A percentile compares a stretch with the other conserved stretches of the same genome.
Evolutionary conservation across 2,888 invertebrate genomes (phyloP).

Genomic region (Agriotes lineatus): DNA sequence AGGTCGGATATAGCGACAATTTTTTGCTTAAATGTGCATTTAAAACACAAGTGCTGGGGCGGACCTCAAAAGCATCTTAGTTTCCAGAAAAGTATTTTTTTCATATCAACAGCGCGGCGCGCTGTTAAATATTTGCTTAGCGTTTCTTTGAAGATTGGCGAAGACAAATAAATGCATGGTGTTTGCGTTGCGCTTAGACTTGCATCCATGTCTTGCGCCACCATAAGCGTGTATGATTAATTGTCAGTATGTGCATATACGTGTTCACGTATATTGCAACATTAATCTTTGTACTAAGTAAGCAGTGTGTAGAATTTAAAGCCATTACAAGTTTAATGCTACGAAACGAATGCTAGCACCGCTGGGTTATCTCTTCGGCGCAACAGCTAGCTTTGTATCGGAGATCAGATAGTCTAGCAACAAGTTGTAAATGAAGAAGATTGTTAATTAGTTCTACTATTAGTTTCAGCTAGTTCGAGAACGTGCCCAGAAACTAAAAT

Average conservation of each 20-base stretch:
- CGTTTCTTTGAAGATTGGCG: background rate
- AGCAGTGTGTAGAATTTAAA: conserved; percentile 4
- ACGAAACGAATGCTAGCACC: background rate
- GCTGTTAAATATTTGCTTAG: conserved; percentile 7
- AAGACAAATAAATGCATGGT: background rate
- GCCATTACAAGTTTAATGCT: conserved; percentile 2
- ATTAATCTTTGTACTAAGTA: conserved; percentile 2
- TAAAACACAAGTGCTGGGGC: too few relatives aligned
- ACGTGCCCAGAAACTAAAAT: too few relatives aligned
- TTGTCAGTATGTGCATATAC: background rate
- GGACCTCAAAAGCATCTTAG: too few relatives aligned
- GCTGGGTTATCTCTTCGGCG: background rate
- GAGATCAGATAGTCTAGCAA: too few relatives aligned
- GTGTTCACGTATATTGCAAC: background rate
- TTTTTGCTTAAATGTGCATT: background rate
- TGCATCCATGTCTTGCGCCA: conserved; percentile 4
- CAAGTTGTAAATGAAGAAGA: too few relatives aligned
- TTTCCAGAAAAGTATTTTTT: too few relatives aligned
- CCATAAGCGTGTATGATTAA: background rate
- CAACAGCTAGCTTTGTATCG: too few relatives aligned
- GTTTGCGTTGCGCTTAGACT: background rate
- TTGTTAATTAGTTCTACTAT: too few relatives aligned
- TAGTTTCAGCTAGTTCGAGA: too few relatives aligned
- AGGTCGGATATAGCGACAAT: background rate
- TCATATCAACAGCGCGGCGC: too few relatives aligned